Percentiles rank a stretch among this genome's conserved stretches.
These are phyloP conservation scores for Listronotus oregonensis DNA, from an alignment of 1,140 invertebrate species.

Conservation along the genomic window DNA sequence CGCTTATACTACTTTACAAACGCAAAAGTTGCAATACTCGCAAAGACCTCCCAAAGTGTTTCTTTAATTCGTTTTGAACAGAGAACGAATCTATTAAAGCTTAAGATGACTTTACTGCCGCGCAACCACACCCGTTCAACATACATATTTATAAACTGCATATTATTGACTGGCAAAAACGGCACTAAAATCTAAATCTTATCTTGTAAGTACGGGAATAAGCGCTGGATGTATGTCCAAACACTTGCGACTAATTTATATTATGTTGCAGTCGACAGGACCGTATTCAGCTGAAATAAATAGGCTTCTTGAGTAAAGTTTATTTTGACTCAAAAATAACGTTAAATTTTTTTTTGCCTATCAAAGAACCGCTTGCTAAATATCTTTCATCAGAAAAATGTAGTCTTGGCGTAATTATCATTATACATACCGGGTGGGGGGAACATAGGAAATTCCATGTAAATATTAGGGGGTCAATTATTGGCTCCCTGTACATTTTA, in stretches of 20 bases:
- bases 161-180: slow-evolving; percentile 25
- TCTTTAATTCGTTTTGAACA: slow-evolving; percentile 23
- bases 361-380: too few species aligned
- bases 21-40: slow-evolving; percentile 3
- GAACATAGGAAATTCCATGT: too few species aligned
- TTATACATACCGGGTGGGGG: too few species aligned
- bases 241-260: slow-evolving; percentile 29
- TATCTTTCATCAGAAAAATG: too few species aligned
- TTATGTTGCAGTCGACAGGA: slow-evolving; percentile 7
- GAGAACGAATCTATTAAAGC: slow-evolving; percentile 27
- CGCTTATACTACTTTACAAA: too few species aligned
- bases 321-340: too few species aligned
- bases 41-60: slow-evolving; percentile 19
- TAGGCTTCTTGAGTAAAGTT: too few species aligned
- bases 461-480: too few species aligned
- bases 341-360: too few species aligned
- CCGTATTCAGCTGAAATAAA: background rate
- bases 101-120: slow-evolving; percentile 30
- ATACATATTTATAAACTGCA: slow-evolving; percentile 28
- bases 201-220: slow-evolving; percentile 25
- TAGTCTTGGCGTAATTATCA: too few species aligned
- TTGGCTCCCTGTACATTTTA: too few species aligned
- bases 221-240: slow-evolving; percentile 18
- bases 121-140: slow-evolving; percentile 23
- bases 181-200: slow-evolving; percentile 26